Evolutionary conservation across 1,140 invertebrate genomes (phyloP).

Genomic region (Orius insidiosus): DNA sequence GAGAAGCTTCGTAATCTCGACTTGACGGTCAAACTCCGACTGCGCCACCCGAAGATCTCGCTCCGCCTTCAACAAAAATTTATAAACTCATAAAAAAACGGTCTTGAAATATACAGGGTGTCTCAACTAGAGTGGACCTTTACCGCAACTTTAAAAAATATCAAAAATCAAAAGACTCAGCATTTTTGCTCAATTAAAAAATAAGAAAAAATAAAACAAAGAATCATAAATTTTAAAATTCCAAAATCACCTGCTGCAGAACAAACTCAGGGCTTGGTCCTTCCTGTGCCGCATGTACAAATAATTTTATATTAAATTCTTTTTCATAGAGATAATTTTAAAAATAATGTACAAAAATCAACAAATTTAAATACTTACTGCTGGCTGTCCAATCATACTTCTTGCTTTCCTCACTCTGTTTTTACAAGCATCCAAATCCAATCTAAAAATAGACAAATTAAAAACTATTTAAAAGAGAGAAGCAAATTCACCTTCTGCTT

Average conservation of each 20-base stretch:
- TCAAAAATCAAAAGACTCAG: too few relatives aligned
- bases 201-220: too few relatives aligned
- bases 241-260: slow-evolving; percentile 65
- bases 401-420: slow-evolving; percentile 73
- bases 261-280: slow-evolving; percentile 56
- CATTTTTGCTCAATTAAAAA: too few relatives aligned
- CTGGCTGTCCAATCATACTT: slow-evolving; percentile 60
- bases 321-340: slow-evolving; percentile 6
- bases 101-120: neutral
- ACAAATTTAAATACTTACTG: slow-evolving; percentile 41
- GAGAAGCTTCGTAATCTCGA: slow-evolving; percentile 79
- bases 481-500: slow-evolving; percentile 44
- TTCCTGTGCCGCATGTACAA: slow-evolving; percentile 30
- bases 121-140: neutral
- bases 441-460: slow-evolving; percentile 29
- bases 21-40: slow-evolving; percentile 83
- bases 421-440: slow-evolving; percentile 88
- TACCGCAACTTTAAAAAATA: neutral
- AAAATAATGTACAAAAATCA: slow-evolving; percentile 14
- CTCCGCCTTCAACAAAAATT: slow-evolving; percentile 52
- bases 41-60: slow-evolving; percentile 74
- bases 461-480: slow-evolving; percentile 5
- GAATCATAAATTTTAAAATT: too few relatives aligned
- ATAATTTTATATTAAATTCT: neutral
- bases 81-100: neutral